A percentile compares a stretch with the other conserved stretches of the same genome.
These are phyloP conservation scores for Drosophila mimica DNA, from an alignment of 2,888 invertebrate genomes.

Conservation along the genomic window DNA sequence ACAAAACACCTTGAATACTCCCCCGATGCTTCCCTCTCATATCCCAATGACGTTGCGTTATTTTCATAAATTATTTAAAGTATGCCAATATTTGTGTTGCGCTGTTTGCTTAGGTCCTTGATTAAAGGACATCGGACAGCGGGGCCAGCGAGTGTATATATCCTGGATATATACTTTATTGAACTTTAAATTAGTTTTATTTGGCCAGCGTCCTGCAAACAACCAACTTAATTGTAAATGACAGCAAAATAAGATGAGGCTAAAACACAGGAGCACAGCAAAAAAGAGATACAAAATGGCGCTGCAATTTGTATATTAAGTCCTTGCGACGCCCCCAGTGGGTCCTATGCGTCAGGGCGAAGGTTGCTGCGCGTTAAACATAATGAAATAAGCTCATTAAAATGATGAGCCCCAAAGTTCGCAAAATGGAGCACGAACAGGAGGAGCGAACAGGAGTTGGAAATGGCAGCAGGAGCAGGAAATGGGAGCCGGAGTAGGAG, in stretches of 20 bases:
- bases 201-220: conserved; percentile 39
- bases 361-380: conserved; percentile 51
- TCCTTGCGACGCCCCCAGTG: conserved; percentile 16
- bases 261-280: conserved; percentile 15
- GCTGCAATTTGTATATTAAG: conserved; percentile 64
- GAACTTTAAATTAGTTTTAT: conserved; percentile 80
- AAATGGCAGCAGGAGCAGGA: conserved; percentile 10
- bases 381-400: conserved; percentile 79
- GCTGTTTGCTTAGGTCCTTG: conserved; percentile 37
- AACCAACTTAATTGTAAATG: conserved; percentile 61
- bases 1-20: conserved; percentile 29
- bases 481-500: not conserved
- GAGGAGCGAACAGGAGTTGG: not conserved
- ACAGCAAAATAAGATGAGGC: conserved; percentile 44
- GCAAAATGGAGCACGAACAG: conserved; percentile 27
- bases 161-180: conserved; percentile 53
- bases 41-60: conserved; percentile 36
- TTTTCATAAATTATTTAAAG: conserved; percentile 72
- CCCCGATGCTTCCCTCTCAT: not conserved
- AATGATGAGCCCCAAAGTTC: conserved; percentile 59
- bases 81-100: conserved; percentile 66
- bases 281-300: conserved; percentile 43
- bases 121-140: conserved; percentile 49
- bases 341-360: conserved; percentile 9
- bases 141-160: conserved; percentile 13